Percentiles rank a stretch among this genome's conserved stretches.
phyloP scores from a whole-genome alignment of 2,113 vertebrate genomes.

The Zosterops hypoxanthus region DNA sequence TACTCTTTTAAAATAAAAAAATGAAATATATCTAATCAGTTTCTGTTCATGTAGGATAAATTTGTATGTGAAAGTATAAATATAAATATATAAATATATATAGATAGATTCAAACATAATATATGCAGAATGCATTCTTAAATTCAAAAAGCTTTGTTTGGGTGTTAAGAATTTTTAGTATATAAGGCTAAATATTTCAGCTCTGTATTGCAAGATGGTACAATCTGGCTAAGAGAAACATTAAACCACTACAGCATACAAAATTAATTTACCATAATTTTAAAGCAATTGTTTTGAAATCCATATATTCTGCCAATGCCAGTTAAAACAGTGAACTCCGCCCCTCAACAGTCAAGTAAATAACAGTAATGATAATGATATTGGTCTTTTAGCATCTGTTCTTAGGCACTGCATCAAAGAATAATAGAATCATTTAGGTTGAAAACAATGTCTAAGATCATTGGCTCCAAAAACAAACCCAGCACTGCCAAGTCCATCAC shows the following conservation, averaged over 20 bases:
- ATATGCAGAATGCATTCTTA: not conserved
- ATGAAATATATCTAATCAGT: not conserved
- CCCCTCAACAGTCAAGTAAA: not conserved
- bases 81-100: too few relatives aligned
- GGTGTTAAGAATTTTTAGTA: not conserved
- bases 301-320: not conserved
- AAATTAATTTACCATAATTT: not conserved
- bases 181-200: not conserved
- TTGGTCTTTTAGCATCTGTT: not conserved
- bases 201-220: not conserved
- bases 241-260: not conserved
- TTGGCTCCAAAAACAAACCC: not conserved
- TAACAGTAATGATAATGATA: not conserved
- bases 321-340: not conserved
- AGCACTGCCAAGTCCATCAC: not conserved
- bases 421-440: not conserved
- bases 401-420: not conserved
- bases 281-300: not conserved
- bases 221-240: not conserved
- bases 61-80: not conserved
- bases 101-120: not conserved
- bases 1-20: not conserved
- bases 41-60: not conserved
- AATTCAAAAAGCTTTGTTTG: not conserved
- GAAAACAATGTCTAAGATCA: not conserved